Conservation (phyloP, 2,797 vertebrate species). For the Danio albolineatus region DNA sequence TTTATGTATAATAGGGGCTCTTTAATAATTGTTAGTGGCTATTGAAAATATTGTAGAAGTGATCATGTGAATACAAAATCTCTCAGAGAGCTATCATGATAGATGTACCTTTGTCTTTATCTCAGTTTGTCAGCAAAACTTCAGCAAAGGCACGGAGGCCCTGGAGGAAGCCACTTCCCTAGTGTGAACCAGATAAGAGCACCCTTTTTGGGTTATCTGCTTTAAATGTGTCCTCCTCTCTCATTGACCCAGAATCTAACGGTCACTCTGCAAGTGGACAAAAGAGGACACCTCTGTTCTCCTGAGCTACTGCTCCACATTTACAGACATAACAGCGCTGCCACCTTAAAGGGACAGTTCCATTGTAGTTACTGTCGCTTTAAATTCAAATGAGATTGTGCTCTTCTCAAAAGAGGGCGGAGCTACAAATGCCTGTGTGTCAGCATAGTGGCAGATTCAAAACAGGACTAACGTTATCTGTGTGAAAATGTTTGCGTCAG, state of each 20-base stretch:
- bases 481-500: too few relatives aligned
- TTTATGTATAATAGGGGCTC: too few relatives aligned
- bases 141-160: constrained; percentile 57
- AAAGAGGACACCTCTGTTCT: constrained; percentile 57
- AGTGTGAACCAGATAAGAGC: constrained; percentile 69
- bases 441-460: too few relatives aligned
- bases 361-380: too few relatives aligned
- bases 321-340: neutral
- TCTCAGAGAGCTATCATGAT: neutral
- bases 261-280: constrained; percentile 61
- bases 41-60: too few relatives aligned
- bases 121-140: constrained; percentile 58
- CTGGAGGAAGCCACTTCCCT: constrained; percentile 60
- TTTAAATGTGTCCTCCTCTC: constrained; percentile 65
- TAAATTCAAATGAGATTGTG: too few relatives aligned
- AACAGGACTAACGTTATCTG: too few relatives aligned
- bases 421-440: too few relatives aligned
- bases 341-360: neutral
- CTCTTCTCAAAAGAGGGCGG: too few relatives aligned
- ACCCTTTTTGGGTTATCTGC: constrained; percentile 59
- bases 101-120: constrained; percentile 3
- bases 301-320: constrained; percentile 18
- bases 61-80: too few relatives aligned
- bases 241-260: constrained; percentile 77
- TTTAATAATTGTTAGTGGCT: too few relatives aligned